Percentiles rank a stretch among this genome's conserved stretches.
These are phyloP conservation scores for Pantherophis alleghaniensis DNA, from an alignment of 2,797 vertebrate species.

Conservation along the genomic window DNA sequence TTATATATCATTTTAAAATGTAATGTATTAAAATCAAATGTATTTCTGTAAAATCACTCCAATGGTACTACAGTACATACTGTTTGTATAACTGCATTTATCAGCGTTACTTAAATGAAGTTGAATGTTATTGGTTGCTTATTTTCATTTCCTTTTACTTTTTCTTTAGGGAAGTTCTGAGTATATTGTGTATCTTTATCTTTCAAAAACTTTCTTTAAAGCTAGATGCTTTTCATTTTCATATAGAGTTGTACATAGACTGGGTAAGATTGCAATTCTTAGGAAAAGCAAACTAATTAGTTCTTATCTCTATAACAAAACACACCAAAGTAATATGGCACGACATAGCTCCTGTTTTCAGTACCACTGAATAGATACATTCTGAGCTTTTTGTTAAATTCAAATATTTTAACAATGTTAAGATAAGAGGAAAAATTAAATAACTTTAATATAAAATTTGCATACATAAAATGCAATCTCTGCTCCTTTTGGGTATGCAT, in stretches of 20 bases:
- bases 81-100: not conserved
- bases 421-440: constrained; percentile 21
- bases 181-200: not conserved
- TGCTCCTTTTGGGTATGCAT: not conserved
- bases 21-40: not conserved
- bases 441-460: not conserved
- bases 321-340: not conserved
- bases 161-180: not conserved
- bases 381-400: constrained; percentile 68
- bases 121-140: not conserved
- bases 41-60: not conserved
- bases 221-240: not conserved
- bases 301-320: not conserved
- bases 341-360: constrained; percentile 66
- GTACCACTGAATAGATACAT: constrained; percentile 65
- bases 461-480: not conserved
- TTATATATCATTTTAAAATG: not conserved
- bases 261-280: not conserved
- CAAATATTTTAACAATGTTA: constrained; percentile 68
- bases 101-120: not conserved
- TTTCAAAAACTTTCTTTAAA: not conserved
- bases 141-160: not conserved
- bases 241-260: not conserved
- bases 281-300: not conserved
- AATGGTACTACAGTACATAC: not conserved